Conservation (phyloP, 1,140 invertebrate genomes). For the Alviniconcha marisindica region DNA sequence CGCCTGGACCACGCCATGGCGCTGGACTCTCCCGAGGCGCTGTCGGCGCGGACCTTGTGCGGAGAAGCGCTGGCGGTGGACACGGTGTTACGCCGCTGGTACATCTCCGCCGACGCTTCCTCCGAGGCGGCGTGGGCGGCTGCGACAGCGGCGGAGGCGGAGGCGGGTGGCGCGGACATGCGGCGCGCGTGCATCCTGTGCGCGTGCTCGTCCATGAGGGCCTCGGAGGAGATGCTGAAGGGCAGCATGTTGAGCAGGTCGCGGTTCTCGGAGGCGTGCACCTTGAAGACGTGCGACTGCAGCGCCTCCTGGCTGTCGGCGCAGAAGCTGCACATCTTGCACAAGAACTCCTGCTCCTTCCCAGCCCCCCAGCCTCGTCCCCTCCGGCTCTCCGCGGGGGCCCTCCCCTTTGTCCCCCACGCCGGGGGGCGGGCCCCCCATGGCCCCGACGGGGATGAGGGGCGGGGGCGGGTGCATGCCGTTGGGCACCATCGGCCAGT, state of each 20-base stretch:
- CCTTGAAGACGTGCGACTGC: conserved; percentile 74
- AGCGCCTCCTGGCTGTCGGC: conserved; percentile 72
- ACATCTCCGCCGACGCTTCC: conserved; percentile 29
- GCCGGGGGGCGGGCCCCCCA: conserved; percentile 39
- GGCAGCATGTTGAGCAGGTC: background rate
- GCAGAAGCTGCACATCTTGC: conserved; percentile 76
- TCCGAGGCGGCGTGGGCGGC: background rate
- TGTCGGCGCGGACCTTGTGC: conserved; percentile 53
- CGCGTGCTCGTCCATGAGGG: conserved; percentile 63
- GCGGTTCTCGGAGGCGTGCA: conserved; percentile 74
- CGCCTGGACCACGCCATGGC: conserved; percentile 22
- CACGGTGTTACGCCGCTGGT: conserved; percentile 49
- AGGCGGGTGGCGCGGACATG: conserved; percentile 36
- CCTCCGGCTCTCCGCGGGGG: background rate
- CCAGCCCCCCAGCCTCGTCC: background rate
- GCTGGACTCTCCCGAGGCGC: background rate
- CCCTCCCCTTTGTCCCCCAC: conserved; percentile 31
- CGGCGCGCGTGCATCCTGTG: conserved; percentile 43
- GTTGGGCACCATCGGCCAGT: conserved; percentile 67
- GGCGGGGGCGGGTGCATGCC: conserved; percentile 59
- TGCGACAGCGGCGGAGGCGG: too few species aligned
- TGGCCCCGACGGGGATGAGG: conserved; percentile 49
- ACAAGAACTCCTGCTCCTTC: conserved; percentile 62
- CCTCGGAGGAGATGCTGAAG: conserved; percentile 53
- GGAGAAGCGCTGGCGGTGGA: conserved; percentile 31